phyloP scores from a whole-genome alignment of 2,888 invertebrate species.

The Tillus elongatus region DNA sequence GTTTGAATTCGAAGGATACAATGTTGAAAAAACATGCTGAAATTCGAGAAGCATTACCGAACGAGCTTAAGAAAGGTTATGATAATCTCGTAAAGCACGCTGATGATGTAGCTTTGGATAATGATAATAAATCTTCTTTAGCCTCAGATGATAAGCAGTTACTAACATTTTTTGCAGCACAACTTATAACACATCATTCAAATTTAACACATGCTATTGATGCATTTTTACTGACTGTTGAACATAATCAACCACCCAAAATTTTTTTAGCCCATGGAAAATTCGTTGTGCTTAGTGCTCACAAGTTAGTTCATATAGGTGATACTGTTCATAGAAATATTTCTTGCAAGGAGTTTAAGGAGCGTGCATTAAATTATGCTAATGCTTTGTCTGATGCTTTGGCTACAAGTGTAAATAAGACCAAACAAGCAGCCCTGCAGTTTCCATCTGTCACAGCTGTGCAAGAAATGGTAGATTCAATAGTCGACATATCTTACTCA shows the following conservation, averaged over 20 bases:
- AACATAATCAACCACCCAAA: constrained; percentile 88
- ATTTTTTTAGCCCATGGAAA: constrained; percentile 89
- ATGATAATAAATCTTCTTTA: constrained; percentile 44
- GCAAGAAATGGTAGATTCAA: constrained; percentile 88
- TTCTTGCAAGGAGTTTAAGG: constrained; percentile 61
- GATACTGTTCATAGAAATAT: constrained; percentile 87
- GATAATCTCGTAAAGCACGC: constrained; percentile 67
- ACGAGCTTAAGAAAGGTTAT: constrained; percentile 64
- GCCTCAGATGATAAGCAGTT: constrained; percentile 76
- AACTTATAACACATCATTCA: constrained; percentile 75
- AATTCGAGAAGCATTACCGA: constrained; percentile 62
- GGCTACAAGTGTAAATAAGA: constrained; percentile 74
- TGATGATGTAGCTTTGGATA: constrained; percentile 52
- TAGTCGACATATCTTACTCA: constrained; percentile 74
- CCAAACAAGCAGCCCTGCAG: constrained; percentile 82
- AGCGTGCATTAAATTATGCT: constrained; percentile 64
- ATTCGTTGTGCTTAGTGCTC: constrained; percentile 88
- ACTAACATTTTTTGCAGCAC: constrained; percentile 78
- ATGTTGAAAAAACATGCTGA: constrained; percentile 64
- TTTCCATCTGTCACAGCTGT: constrained; percentile 87
- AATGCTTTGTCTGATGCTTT: constrained; percentile 74
- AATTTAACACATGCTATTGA: constrained; percentile 84
- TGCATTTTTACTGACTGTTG: constrained; percentile 83
- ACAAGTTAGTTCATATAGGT: constrained; percentile 87
- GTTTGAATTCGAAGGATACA: constrained; percentile 66